Evolutionary conservation across 1,140 invertebrate species (phyloP), one percentile per base, ranked within the genome.

Genomic region (Paralvinella palmiformis): DNA sequence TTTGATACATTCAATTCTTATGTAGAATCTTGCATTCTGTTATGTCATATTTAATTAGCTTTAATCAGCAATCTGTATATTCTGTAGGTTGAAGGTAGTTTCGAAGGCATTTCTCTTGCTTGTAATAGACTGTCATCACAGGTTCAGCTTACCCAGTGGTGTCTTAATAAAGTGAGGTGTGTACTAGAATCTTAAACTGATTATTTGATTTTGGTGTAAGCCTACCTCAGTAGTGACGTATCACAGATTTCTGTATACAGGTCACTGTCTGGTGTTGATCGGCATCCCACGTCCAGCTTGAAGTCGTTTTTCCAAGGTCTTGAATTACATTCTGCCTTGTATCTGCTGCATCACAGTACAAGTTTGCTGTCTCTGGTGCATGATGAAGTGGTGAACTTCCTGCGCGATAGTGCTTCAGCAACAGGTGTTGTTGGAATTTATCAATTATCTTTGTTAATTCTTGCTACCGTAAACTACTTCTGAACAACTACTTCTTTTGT

Each of bases 261-360:
- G 48, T 27, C 48, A 52, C 7, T 3, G 1, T 52, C 1, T 27
- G 13, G 48, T n/a, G 48, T 27, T n/a, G 48, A 52, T 22, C 48
- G 24, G n/a, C n/a, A n/a, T 52, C n/a, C n/a, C n/a, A n/a, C n/a
- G n/a, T n/a, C n/a, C n/a, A n/a, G n/a, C n/a, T n/a, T n/a, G n/a
- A 41, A 10, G 37, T 41, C 10, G 33, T 67, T 79, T 62, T 73
- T 79, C 59, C 71, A 71, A 17, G 71, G 73, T 1, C 69, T 79
- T 35, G 75, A 75, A 45, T 73, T 66, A 7, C 75, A 79, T 52
- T 77, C 77, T n/a, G 73, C 76, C n/a, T 61, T 79, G 4, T 75
- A 73, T 65, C 71, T 79, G 27, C 71, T 79, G 7, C 72, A 79
- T 29, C 72, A 72, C 32, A 73, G 71, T 17, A 75, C 75, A 27